Percentiles rank a stretch among this genome's conserved stretches.
Evolutionary conservation across 1,140 invertebrate genomes (phyloP).

Genomic region (Conopomorpha cramerella): DNA sequence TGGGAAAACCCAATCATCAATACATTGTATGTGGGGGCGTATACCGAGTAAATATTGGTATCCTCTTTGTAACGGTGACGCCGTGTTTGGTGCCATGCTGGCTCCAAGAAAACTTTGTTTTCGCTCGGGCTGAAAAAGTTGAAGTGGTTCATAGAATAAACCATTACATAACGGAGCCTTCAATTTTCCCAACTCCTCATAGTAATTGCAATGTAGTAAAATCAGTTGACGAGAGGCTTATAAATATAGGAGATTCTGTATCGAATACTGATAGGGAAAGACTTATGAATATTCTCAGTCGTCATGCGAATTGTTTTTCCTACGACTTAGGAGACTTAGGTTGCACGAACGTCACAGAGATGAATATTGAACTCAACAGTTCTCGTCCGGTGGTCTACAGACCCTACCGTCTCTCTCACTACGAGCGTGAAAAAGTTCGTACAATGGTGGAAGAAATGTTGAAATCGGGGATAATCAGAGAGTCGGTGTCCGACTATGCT

Average conservation of each 20-base stretch:
- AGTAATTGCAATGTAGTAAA: too few species aligned
- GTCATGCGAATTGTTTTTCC: neutral
- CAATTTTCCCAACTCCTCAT: neutral
- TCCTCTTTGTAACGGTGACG: neutral
- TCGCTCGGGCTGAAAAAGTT: conserved; percentile 1
- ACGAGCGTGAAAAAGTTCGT: neutral
- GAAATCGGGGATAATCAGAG: neutral
- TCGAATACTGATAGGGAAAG: neutral
- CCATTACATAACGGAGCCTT: neutral
- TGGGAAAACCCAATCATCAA: neutral
- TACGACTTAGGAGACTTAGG: neutral
- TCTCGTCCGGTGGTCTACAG: neutral
- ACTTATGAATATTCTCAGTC: neutral
- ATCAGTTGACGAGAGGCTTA: neutral
- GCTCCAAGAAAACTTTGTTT: neutral
- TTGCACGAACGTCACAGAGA: neutral
- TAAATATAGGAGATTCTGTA: neutral
- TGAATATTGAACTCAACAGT: neutral
- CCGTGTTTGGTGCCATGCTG: neutral
- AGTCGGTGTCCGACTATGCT: neutral
- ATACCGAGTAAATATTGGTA: neutral
- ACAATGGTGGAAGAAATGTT: neutral
- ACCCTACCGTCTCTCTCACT: neutral
- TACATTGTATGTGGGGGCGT: neutral
- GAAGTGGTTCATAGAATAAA: neutral